phyloP scores from a whole-genome alignment of 2,113 vertebrate species.

The Pagrus major region DNA sequence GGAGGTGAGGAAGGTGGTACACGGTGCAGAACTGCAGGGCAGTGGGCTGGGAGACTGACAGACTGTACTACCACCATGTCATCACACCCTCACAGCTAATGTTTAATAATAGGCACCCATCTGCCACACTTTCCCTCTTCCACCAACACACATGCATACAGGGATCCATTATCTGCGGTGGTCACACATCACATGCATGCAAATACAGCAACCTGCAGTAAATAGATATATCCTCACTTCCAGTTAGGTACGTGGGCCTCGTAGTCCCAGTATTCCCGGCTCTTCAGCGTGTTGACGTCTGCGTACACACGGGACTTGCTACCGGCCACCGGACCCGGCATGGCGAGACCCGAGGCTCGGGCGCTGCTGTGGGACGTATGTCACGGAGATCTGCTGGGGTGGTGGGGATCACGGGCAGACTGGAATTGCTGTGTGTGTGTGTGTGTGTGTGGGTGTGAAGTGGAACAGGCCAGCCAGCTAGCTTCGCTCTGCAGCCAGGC shows the following conservation, averaged over 20 bases:
- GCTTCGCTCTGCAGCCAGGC: background rate
- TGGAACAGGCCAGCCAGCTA: slow-evolving; percentile 28
- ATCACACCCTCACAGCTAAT: slow-evolving; percentile 51
- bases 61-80: slow-evolving; percentile 19
- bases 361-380: slow-evolving; percentile 37
- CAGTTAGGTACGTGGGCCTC: slow-evolving; percentile 96
- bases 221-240: slow-evolving; percentile 88
- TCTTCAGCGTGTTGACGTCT: slow-evolving; percentile 97
- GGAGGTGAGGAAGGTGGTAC: slow-evolving; percentile 7
- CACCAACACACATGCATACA: background rate
- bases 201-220: slow-evolving; percentile 25
- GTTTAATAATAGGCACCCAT: slow-evolving; percentile 50
- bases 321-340: slow-evolving; percentile 96
- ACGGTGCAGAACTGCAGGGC: slow-evolving; percentile 35
- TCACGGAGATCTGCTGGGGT: slow-evolving; percentile 30
- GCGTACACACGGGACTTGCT: slow-evolving; percentile 97
- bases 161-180: background rate
- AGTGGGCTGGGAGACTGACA: slow-evolving; percentile 15
- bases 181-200: slow-evolving; percentile 29
- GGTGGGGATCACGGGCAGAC: slow-evolving; percentile 1
- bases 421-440: too few relatives aligned
- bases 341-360: slow-evolving; percentile 87
- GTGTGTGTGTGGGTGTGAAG: slow-evolving; percentile 46
- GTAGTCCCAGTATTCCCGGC: slow-evolving; percentile 99
- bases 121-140: slow-evolving; percentile 3